Conservation (phyloP, 1,140 invertebrate species). For the Armadillidium nasatum region DNA sequence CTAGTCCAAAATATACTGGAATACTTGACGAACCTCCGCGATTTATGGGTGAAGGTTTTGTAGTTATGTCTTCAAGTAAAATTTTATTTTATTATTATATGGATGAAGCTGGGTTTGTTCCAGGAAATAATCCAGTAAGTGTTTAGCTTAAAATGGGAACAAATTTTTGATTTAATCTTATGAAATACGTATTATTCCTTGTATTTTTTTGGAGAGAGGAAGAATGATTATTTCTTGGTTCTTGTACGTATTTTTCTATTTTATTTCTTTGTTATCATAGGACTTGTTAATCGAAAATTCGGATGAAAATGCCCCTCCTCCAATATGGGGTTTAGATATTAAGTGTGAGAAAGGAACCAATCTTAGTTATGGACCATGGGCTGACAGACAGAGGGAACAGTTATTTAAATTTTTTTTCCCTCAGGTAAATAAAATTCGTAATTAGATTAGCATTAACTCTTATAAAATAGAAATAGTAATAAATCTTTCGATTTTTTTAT, state of each 20-base stretch:
- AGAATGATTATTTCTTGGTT: background rate
- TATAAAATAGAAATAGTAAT: background rate
- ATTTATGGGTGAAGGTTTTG: slow-evolving; percentile 97
- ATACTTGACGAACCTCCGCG: slow-evolving; percentile 90
- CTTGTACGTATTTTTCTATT: background rate
- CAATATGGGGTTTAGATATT: slow-evolving; percentile 90
- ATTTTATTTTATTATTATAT: slow-evolving; percentile 94
- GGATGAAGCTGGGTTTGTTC: slow-evolving; percentile 73
- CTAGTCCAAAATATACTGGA: slow-evolving; percentile 87
- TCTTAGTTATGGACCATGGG: slow-evolving; percentile 90
- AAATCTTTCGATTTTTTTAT: background rate
- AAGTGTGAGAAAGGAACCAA: slow-evolving; percentile 96
- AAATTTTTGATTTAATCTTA: slow-evolving; percentile 37
- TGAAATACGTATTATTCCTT: slow-evolving; percentile 20
- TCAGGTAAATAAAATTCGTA: slow-evolving; percentile 19
- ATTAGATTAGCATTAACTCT: background rate
- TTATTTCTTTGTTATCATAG: slow-evolving; percentile 49
- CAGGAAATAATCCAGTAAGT: slow-evolving; percentile 33
- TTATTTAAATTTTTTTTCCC: slow-evolving; percentile 97
- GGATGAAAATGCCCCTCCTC: slow-evolving; percentile 83
- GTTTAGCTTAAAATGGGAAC: background rate
- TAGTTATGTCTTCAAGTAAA: slow-evolving; percentile 89
- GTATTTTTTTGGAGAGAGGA: background rate
- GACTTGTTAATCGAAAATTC: slow-evolving; percentile 82
- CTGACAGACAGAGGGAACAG: slow-evolving; percentile 89